These are phyloP conservation scores for Scaptodrosophila lebanonensis DNA, from an alignment of 1,140 invertebrate species.

Conservation along the genomic window DNA sequence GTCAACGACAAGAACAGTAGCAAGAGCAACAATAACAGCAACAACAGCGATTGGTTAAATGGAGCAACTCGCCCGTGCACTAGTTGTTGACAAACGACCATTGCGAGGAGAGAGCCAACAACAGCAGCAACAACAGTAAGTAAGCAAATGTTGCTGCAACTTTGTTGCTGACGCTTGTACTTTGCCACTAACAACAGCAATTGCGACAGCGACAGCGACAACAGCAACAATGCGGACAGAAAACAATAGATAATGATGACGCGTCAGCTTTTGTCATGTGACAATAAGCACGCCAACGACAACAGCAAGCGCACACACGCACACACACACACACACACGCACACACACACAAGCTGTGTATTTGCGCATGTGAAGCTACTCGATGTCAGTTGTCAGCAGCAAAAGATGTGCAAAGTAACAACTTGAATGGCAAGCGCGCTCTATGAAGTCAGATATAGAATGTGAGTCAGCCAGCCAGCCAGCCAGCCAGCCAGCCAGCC, in stretches of 20 bases:
- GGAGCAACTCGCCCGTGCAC: too few species aligned
- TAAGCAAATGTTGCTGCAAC: conserved; percentile 36
- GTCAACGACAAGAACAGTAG: too few species aligned
- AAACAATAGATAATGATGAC: conserved; percentile 68
- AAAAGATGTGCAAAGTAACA: conserved; percentile 53
- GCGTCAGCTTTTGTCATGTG: conserved; percentile 62
- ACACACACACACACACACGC: conserved; percentile 8
- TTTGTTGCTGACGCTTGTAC: conserved; percentile 40
- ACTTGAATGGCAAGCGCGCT: conserved; percentile 34
- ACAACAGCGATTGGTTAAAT: too few species aligned
- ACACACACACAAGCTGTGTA: not conserved
- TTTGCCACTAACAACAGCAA: conserved; percentile 24
- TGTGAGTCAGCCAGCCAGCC: too few species aligned
- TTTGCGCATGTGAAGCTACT: conserved; percentile 44
- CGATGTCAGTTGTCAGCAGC: conserved; percentile 56
- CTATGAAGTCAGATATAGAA: too few species aligned
- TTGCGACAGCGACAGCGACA: conserved; percentile 4
- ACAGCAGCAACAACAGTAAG: conserved; percentile 17
- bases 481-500: too few species aligned
- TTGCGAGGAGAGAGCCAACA: conserved; percentile 29
- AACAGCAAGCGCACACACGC: conserved; percentile 5
- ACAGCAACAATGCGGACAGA: conserved; percentile 20
- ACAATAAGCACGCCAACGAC: conserved; percentile 47
- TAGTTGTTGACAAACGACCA: conserved; percentile 18
- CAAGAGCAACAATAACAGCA: too few species aligned